Evolutionary conservation across 2,113 vertebrate species (phyloP), one percentile per base, ranked within the genome.

Genomic region (Aythya baeri): DNA sequence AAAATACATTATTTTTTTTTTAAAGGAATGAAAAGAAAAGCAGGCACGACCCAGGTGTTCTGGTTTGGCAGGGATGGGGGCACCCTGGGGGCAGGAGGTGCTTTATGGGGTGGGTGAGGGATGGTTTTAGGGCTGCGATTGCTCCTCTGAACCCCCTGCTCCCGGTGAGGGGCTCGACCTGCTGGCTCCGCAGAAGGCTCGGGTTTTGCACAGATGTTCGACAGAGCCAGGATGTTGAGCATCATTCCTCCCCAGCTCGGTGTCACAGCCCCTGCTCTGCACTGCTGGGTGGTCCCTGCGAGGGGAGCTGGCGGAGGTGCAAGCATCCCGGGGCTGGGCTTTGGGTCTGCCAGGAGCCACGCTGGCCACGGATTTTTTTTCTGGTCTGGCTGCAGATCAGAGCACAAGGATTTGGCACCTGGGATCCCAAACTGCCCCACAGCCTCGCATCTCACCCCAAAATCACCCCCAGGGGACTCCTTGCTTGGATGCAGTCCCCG

Each of bases 351-450:
- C 58, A 46, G 72, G 41, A 31, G 84, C 32, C 41, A 16, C 23
- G 49, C 27, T 25, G 13, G 38, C 22, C 72, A 88, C 29, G 43
- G 27, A 15, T 46, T 46, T 44, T 4, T 65, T 62, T 50, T 26
- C 67, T 75, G 92, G 38, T 26, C 49, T 86, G 83, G 83, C 87
- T 65, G 81, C 38, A 91, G 93, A 46, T 92, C 80, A 79, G 49
- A 86, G 50, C 63, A 52, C 49, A 72, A 31, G 1, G 16, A 32
- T 43, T 17, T 38, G 52, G 62, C 26, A 70, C 31, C 32, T n/a
- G 62, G 34, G 31, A 27, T 17, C 44, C 50, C 76, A 58, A 72
- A 44, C 20, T 32, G 27, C 26, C 59, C 23, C 71, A 26, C 23
- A 41, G 25, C 26, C 62, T 20, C 67, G 15, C 23, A n/a, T 1